These are phyloP conservation scores for Anas platyrhynchos DNA, from an alignment of 2,113 vertebrate species.

Conservation along the genomic window DNA sequence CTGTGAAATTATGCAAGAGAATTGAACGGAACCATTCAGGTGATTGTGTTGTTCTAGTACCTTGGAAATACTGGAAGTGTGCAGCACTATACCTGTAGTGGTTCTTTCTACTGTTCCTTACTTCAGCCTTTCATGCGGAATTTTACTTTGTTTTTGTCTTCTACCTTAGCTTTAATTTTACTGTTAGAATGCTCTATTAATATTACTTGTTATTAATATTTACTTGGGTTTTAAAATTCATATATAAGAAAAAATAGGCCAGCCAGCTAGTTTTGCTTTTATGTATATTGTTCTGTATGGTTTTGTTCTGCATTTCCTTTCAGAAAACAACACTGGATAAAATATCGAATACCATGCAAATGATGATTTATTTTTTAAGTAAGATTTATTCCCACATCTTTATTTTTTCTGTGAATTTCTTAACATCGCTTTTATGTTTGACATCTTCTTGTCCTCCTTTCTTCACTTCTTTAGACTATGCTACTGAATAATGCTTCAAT, in stretches of 20 bases:
- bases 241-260: neutral
- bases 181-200: neutral
- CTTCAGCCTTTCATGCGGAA: neutral
- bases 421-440: neutral
- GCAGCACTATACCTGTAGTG: neutral
- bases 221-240: neutral
- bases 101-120: neutral
- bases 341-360: neutral
- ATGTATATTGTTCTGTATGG: neutral
- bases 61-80: neutral
- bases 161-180: neutral
- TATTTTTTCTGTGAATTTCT: neutral
- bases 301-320: neutral
- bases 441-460: neutral
- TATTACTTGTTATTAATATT: too few species aligned
- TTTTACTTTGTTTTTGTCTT: neutral
- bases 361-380: too few species aligned
- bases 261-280: neutral
- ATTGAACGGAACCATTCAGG: neutral
- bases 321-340: neutral
- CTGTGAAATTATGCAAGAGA: neutral
- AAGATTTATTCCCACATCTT: neutral
- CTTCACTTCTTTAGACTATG: neutral
- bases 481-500: neutral
- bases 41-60: neutral